These are phyloP conservation scores for Vespertilio murinus DNA, from an alignment of 2,797 vertebrate genomes.

Conservation along the genomic window DNA sequence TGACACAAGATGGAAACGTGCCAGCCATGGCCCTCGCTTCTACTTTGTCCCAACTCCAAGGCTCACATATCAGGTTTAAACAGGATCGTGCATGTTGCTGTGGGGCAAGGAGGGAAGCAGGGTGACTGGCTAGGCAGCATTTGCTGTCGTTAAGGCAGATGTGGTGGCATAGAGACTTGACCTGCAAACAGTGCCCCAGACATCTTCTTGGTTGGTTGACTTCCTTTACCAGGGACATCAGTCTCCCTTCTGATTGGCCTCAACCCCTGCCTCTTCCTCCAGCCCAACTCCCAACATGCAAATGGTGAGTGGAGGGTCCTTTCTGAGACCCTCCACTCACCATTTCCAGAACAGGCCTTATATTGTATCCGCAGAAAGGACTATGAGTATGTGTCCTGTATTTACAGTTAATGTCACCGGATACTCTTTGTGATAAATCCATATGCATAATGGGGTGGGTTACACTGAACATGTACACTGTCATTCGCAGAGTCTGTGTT, in stretches of 20 bases:
- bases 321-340: not conserved
- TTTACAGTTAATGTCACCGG: not conserved
- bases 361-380: not conserved
- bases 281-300: accelerated
- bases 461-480: accelerated
- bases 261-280: not conserved
- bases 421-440: not conserved
- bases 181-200: not conserved
- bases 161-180: not conserved
- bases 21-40: not conserved
- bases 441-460: accelerated
- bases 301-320: too few relatives aligned
- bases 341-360: not conserved
- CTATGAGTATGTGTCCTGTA: accelerated
- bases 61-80: not conserved
- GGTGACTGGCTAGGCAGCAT: not conserved
- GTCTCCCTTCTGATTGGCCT: not conserved
- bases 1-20: accelerated
- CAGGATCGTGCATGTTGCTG: not conserved
- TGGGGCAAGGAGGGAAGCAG: not conserved
- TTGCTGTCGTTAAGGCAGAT: not conserved
- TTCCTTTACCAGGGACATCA: not conserved
- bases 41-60: not conserved
- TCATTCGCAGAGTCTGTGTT: not conserved
- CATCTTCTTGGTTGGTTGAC: not conserved